Evolutionary conservation across 2,797 vertebrate genomes (phyloP).

Genomic region (Hyperoplus lanceolatus): DNA sequence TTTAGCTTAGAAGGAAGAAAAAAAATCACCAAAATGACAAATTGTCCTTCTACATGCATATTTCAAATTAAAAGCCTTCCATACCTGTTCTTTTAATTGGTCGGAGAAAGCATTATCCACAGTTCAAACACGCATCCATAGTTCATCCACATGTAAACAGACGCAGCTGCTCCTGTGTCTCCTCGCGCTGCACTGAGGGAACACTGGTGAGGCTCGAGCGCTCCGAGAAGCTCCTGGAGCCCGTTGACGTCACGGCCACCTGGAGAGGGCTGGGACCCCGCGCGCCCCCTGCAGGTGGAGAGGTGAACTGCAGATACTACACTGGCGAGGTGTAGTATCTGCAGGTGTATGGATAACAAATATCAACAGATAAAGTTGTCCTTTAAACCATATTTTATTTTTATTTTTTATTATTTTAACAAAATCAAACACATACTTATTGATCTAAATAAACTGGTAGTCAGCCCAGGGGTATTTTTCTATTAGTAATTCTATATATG

Average conservation of each 20-base stretch:
- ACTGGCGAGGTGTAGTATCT: no score
- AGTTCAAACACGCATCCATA: constrained; percentile 56
- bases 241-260: constrained; percentile 79
- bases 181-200: constrained; percentile 42
- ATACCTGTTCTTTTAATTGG: constrained; percentile 54
- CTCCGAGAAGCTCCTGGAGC: constrained; percentile 40
- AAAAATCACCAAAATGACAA: not conserved
- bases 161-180: constrained; percentile 7
- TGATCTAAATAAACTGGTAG: no score
- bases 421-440: no score
- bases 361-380: no score
- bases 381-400: no score
- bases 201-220: constrained; percentile 40
- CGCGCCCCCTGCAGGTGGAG: constrained; percentile 70
- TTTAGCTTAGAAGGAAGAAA: not conserved
- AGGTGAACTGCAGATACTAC: not conserved
- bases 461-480: no score
- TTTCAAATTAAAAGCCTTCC: not conserved
- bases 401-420: no score
- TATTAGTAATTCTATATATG: no score
- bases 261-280: not conserved
- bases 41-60: not conserved
- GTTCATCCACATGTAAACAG: not conserved
- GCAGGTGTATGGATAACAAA: no score
- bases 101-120: constrained; percentile 44